A percentile compares a stretch with the other conserved stretches of the same genome.
Conservation (phyloP, 2,113 vertebrate species). For the Ceuthmochares aereus region DNA sequence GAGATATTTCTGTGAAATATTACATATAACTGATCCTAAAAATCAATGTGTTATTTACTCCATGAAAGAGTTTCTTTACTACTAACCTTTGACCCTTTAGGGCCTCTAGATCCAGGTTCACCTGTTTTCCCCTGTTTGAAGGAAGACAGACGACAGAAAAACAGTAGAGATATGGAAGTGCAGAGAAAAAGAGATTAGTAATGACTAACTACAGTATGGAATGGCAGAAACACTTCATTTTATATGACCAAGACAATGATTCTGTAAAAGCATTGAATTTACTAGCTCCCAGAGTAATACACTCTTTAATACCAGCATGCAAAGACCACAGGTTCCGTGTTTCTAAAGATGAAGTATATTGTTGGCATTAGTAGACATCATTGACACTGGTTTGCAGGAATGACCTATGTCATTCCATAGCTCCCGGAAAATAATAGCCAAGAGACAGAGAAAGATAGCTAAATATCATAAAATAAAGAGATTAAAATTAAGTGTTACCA, state of each 20-base stretch:
- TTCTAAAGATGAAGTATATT: neutral
- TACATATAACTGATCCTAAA: neutral
- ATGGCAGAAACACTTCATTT: conserved; percentile 37
- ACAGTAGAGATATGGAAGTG: conserved; percentile 49
- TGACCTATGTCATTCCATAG: neutral
- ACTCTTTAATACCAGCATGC: neutral
- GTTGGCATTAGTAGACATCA: neutral
- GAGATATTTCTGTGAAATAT: neutral
- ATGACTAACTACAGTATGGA: conserved; percentile 7
- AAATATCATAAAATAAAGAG: neutral
- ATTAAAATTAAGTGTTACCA: conserved; percentile 43
- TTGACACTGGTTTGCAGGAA: neutral
- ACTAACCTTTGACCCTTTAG: conserved; percentile 96
- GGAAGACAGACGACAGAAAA: conserved; percentile 56
- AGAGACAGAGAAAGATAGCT: neutral
- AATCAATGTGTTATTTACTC: neutral
- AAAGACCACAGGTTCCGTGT: neutral
- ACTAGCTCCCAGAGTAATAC: neutral
- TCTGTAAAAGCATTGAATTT: neutral
- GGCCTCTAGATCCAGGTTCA: conserved; percentile 89
- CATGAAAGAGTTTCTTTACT: neutral
- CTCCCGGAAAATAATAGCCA: neutral
- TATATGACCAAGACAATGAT: neutral
- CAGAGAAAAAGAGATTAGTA: conserved; percentile 62
- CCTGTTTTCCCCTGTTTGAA: conserved; percentile 88